These are phyloP conservation scores for Euphonia xanthogaster DNA, from an alignment of 2,797 vertebrate genomes.

Conservation along the genomic window DNA sequence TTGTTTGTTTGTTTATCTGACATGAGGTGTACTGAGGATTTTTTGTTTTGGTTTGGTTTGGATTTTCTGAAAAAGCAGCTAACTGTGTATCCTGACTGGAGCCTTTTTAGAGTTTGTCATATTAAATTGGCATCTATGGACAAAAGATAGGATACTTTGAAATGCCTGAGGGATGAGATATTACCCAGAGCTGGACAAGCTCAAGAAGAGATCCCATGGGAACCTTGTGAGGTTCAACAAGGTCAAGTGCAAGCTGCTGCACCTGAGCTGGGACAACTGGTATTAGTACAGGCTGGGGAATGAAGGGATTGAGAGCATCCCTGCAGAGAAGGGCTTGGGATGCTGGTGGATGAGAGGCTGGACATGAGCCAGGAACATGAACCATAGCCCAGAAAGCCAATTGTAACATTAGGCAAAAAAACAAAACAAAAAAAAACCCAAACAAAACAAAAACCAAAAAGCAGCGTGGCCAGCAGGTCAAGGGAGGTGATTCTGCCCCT, in stretches of 20 bases:
- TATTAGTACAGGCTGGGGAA: background rate
- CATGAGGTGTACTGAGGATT: background rate
- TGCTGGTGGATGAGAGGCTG: background rate
- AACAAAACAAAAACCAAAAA: background rate
- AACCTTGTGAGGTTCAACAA: background rate
- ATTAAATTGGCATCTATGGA: background rate
- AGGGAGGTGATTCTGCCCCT: background rate
- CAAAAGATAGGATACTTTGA: background rate
- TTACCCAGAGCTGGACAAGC: background rate
- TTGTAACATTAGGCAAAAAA: too few relatives aligned
- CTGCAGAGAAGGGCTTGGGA: background rate
- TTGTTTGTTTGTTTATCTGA: background rate
- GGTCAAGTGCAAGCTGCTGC: background rate
- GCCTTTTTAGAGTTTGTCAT: background rate
- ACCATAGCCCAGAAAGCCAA: accelerated
- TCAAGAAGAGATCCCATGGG: background rate
- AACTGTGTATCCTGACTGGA: background rate
- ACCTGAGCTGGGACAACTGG: background rate
- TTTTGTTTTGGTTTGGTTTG: background rate
- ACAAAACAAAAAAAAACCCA: too few relatives aligned
- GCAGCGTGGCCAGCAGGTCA: background rate
- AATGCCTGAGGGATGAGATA: background rate
- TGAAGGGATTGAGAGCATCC: background rate
- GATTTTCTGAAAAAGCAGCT: background rate
- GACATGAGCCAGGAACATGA: background rate